A percentile compares a stretch with the other conserved stretches of the same genome.
Conservation (phyloP, 2,888 invertebrate species). For the Macrosiphum euphorbiae region DNA sequence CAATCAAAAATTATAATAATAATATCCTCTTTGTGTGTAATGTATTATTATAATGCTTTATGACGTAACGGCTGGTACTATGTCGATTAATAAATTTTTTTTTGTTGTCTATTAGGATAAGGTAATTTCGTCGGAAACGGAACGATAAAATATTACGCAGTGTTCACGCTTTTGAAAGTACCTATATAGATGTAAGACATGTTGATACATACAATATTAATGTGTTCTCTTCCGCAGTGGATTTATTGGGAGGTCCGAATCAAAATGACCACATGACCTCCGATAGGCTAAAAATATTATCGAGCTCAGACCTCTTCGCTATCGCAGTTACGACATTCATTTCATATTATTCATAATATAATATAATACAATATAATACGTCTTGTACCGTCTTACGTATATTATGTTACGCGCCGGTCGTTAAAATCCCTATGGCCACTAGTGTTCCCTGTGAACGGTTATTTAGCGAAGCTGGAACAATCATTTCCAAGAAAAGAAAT, state of each 20-base stretch:
- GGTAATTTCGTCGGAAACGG: neutral
- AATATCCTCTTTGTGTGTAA: neutral
- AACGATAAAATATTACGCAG: neutral
- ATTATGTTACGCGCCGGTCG: neutral
- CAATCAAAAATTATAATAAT: neutral
- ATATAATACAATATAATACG: neutral
- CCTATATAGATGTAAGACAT: neutral
- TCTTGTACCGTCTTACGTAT: neutral
- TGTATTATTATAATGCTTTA: neutral
- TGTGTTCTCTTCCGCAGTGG: neutral
- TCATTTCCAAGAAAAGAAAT: too few species aligned
- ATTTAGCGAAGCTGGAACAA: too few species aligned
- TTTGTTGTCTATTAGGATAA: neutral
- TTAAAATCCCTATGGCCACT: neutral
- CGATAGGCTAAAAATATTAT: neutral
- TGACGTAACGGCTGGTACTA: neutral
- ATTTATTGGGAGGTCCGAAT: neutral
- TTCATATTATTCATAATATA: neutral
- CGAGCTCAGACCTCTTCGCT: neutral
- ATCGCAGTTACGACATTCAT: neutral
- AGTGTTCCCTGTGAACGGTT: too few species aligned
- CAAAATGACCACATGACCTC: neutral
- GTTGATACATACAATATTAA: neutral
- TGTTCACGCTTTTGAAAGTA: neutral
- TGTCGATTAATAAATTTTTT: neutral